Base-by-base conservation (phyloP, 1,140 invertebrate species). In the Papilio dardanus region DNA sequence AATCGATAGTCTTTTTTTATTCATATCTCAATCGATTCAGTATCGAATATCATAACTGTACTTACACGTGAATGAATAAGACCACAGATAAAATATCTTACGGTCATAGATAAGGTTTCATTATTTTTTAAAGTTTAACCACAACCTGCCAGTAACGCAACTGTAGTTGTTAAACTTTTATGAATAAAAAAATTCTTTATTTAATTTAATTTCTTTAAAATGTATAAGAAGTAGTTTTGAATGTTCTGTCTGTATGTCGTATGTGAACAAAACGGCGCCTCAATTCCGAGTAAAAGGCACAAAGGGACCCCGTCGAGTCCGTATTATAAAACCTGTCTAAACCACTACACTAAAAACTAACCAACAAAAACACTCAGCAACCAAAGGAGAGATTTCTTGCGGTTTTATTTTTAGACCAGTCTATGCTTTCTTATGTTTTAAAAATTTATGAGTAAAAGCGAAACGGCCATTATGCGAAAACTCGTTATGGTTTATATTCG, bases 261-360 rank as follows among this genome's bases (percentile, higher is more conserved):
- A 50, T 62, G 54, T 10, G 24, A 62, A 62, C 24, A 30, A 62
- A 62, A 28, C 54, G 54, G 54, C 54, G 54, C 54, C n/a, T 21
- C 19, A 30, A 73, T 31, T 50, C 50, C 21, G n/a, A 19, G 46
- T n/a, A 35, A 28, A 31, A 35, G 71, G 46, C 50, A 73, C 71
- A 28, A 31, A 35, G 71, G 46, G 31, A 73, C 71, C 33, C 50
- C 30, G 30, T 31, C n/a, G 71, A 28, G 50, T 54, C 16, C 33
- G 66, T 67, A 33, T 37, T 33, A 69, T 73, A 58, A 58, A 54
- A 33, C 71, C 71, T 54, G 71, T 73, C 71, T 73, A 73, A 73
- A 16, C 24, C 54, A 62, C 54, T 31, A 35, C 71, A 54, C 50
- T 73, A 73, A 73, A 73, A 73, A 73, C 46, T 28, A 16, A 62